A percentile compares a stretch with the other conserved stretches of the same genome.
These are phyloP conservation scores for Nomada ferruginata DNA, from an alignment of 2,888 invertebrate species.

Conservation along the genomic window DNA sequence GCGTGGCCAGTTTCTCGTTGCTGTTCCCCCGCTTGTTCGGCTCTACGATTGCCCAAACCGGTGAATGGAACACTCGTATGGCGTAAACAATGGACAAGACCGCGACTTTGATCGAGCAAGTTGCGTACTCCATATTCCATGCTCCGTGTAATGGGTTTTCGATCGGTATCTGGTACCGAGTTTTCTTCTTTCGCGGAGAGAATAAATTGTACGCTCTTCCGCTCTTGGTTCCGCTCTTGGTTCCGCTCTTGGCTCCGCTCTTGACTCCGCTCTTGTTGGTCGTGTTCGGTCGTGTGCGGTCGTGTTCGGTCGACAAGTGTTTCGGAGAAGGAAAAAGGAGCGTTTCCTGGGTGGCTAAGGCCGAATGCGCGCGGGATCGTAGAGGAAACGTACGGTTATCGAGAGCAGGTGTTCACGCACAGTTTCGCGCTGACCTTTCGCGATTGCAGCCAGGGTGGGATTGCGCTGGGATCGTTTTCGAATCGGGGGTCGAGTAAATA, in stretches of 20 bases:
- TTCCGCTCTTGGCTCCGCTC: too few relatives aligned
- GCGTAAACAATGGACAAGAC: neutral
- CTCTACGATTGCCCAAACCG: constrained; percentile 37
- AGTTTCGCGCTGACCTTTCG: constrained; percentile 53
- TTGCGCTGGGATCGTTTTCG: constrained; percentile 21
- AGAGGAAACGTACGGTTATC: neutral
- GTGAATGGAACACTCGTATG: constrained; percentile 10
- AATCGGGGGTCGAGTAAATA: constrained; percentile 29
- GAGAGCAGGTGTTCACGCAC: constrained; percentile 37
- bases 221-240: too few relatives aligned
- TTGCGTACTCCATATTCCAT: too few relatives aligned
- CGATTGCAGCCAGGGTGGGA: constrained; percentile 13
- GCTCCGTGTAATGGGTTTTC: too few relatives aligned
- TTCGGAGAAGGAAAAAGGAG: too few relatives aligned
- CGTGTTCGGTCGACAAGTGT: too few relatives aligned
- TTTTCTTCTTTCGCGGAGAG: neutral
- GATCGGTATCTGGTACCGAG: too few relatives aligned
- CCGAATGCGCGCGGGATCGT: too few relatives aligned
- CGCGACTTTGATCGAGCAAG: too few relatives aligned
- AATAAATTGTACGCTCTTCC: neutral
- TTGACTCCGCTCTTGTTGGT: too few relatives aligned
- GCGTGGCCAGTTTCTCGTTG: constrained; percentile 48
- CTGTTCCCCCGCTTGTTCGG: constrained; percentile 30
- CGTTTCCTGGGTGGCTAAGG: neutral
- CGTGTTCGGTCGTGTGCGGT: too few relatives aligned